Conservation (phyloP, 2,888 invertebrate species). For the Lepas anatifera region DNA sequence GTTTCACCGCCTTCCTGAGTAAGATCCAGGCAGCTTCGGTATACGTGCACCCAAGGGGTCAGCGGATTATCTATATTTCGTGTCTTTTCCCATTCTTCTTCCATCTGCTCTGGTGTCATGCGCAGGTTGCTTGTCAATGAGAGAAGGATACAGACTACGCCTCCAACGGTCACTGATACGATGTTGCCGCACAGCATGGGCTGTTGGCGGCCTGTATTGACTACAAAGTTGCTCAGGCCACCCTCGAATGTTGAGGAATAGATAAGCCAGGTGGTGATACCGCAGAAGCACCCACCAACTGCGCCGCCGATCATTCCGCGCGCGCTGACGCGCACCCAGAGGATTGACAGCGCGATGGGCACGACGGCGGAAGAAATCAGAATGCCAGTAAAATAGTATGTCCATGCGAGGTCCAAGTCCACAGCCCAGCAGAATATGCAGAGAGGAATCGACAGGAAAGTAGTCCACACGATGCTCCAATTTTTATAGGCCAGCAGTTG, state of each 20-base stretch:
- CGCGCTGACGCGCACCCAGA: slow-evolving; percentile 33
- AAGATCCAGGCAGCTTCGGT: background rate
- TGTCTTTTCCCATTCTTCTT: slow-evolving; percentile 33
- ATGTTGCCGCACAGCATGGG: slow-evolving; percentile 35
- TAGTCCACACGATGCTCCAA: slow-evolving; percentile 33
- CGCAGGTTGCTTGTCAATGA: background rate
- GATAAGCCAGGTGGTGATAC: slow-evolving; percentile 32
- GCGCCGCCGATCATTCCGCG: slow-evolving; percentile 32
- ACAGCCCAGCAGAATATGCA: slow-evolving; percentile 30
- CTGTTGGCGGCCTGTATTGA: slow-evolving; percentile 30
- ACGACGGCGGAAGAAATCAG: slow-evolving; percentile 35
- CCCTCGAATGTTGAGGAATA: slow-evolving; percentile 30
- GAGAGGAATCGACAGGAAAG: slow-evolving; percentile 32
- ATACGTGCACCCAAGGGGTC: slow-evolving; percentile 33
- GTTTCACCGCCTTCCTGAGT: background rate
- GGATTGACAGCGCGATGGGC: slow-evolving; percentile 33
- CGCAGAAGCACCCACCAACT: slow-evolving; percentile 30
- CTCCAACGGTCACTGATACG: slow-evolving; percentile 31
- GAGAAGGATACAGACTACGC: slow-evolving; percentile 29
- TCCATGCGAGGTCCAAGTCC: slow-evolving; percentile 32
- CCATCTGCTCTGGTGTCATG: slow-evolving; percentile 8
- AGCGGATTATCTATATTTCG: slow-evolving; percentile 36
- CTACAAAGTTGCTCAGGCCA: slow-evolving; percentile 29
- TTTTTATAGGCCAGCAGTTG: slow-evolving; percentile 30
- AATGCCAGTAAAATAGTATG: slow-evolving; percentile 35